Conservation (phyloP, 2,113 vertebrate genomes). For the Shinisaurus crocodilurus region DNA sequence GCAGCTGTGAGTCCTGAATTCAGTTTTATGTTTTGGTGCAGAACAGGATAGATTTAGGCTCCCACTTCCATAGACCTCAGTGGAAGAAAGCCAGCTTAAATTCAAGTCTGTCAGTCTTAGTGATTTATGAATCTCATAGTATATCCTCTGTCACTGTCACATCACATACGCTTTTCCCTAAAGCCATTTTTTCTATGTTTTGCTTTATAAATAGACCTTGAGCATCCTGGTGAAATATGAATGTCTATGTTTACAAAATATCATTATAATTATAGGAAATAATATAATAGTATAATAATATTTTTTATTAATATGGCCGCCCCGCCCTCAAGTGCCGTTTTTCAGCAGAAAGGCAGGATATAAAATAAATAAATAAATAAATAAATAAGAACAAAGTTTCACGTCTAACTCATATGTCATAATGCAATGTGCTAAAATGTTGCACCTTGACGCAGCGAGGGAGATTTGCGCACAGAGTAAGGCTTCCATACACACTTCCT, state of each 20-base stretch:
- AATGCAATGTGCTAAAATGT: too few relatives aligned
- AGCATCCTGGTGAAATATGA: conserved; percentile 26
- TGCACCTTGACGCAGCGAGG: too few relatives aligned
- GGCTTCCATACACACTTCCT: background rate
- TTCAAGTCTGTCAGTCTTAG: background rate
- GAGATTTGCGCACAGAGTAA: background rate
- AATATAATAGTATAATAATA: too few relatives aligned
- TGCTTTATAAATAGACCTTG: conserved; percentile 40
- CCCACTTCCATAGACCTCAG: background rate
- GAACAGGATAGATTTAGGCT: background rate
- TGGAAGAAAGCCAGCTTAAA: background rate
- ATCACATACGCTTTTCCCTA: background rate
- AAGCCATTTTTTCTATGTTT: conserved; percentile 19
- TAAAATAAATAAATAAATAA: too few relatives aligned
- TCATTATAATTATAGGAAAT: conserved; percentile 27
- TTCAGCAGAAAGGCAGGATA: too few relatives aligned
- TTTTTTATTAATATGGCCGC: background rate
- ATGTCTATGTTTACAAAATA: conserved; percentile 13
- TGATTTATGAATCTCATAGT: background rate
- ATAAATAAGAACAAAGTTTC: background rate
- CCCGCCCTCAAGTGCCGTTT: too few relatives aligned
- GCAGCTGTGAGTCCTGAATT: background rate
- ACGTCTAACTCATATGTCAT: background rate
- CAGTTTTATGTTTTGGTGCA: background rate
- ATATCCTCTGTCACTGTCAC: background rate